These are phyloP conservation scores for Glareola pratincola DNA, from an alignment of 2,113 vertebrate species.

Conservation along the genomic window DNA sequence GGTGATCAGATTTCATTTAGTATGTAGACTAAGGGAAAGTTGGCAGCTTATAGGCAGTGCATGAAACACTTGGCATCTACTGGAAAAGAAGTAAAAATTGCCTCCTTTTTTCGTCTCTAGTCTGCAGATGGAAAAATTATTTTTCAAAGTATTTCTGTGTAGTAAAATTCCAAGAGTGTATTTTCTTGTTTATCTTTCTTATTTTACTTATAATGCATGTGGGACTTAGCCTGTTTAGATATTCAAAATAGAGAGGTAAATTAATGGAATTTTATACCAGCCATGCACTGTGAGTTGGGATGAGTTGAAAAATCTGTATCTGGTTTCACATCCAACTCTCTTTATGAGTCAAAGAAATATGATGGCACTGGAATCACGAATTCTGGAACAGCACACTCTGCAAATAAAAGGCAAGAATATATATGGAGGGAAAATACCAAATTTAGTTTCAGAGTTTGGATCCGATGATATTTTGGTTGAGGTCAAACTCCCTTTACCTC, in stretches of 20 bases:
- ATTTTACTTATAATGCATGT: not conserved
- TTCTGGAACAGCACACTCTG: not conserved
- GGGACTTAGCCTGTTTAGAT: not conserved
- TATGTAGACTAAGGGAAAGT: not conserved
- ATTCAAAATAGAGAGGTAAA: not conserved
- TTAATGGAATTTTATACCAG: not conserved
- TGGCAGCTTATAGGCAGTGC: not conserved
- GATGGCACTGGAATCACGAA: accelerated
- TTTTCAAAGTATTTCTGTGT: not conserved
- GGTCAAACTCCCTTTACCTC: not conserved
- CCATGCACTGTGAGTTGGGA: not conserved
- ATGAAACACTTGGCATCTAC: not conserved
- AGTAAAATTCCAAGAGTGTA: not conserved
- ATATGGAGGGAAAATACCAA: not conserved
- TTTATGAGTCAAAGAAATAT: not conserved
- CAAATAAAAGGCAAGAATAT: not conserved
- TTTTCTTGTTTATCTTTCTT: not conserved
- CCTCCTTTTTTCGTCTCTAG: not conserved
- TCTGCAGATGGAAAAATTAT: not conserved
- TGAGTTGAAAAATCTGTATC: not conserved
- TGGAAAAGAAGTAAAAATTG: not conserved
- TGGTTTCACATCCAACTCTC: not conserved
- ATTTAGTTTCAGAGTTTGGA: not conserved
- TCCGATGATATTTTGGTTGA: not conserved
- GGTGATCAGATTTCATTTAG: not conserved